Evolutionary conservation across 2,797 vertebrate species (phyloP), one percentile per base, ranked within the genome.

Genomic region (Sebastolobus altivelis): DNA sequence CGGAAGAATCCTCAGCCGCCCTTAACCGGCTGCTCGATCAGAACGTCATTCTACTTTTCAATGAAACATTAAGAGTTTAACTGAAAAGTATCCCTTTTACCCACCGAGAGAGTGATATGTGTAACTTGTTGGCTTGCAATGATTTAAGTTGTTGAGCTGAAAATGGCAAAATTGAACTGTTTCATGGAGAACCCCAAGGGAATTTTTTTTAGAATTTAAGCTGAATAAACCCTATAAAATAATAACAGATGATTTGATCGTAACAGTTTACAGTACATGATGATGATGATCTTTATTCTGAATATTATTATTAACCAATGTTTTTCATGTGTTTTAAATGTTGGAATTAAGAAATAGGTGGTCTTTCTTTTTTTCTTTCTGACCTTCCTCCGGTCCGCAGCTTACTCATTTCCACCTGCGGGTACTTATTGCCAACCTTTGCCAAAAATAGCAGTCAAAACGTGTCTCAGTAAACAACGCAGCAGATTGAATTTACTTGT

Each of bases 391-490:
- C 18, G 9, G 52, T 35, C 12, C 8, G 62, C 37, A 25, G 31
- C 25, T 75, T 13, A 46, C n/a, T 80, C 70, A 81, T 87, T 87
- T 81, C 37, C 65, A 72, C 52, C 16, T 46, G 13, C 59, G 29
- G 82, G 6, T 70, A 93, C 86, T 94, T 81, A 91, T 90, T 89
- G 52, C 87, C 79, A 31, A 38, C n/a, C 0, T 5, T 16, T 54
- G 70, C 84, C 63, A 87, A 85, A 90, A 86, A 90, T 91, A 91
- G 63, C 74, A 3, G 16, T 27, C 12, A 54, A 12, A 54, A 66
- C 69, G 56, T 18, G 49, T 31, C 38, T 63, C 49, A 68, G 22
- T 54, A 62, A 71, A 76, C 49, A 60, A 60, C 52, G 25, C 20
- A 43, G 33, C 46, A 54, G n/a, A 65, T 62, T 37, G 9, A 11